Conservation (phyloP, 2,113 vertebrate genomes). For the Chelonoidis abingdonii region DNA sequence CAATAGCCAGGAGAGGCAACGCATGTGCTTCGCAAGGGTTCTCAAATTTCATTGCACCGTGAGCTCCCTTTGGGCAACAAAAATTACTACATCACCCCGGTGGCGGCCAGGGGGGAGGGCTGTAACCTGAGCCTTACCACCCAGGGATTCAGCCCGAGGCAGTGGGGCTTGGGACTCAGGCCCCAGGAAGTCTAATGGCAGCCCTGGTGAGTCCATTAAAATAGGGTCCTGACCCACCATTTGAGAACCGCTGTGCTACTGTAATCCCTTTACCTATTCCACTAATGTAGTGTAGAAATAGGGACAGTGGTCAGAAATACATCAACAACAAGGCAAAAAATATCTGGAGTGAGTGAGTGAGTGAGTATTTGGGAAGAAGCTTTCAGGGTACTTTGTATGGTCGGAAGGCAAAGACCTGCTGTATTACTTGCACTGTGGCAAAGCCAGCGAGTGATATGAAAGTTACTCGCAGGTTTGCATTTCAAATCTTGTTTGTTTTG, state of each 20-base stretch:
- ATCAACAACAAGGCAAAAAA: neutral
- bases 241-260: neutral
- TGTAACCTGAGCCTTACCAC: too few species aligned
- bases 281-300: accelerated
- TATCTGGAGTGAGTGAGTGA: neutral
- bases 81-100: too few species aligned
- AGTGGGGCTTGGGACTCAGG: too few species aligned
- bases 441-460: neutral
- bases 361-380: neutral
- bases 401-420: neutral
- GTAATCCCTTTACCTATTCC: neutral
- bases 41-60: too few species aligned
- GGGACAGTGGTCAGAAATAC: neutral
- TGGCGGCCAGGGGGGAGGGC: too few species aligned
- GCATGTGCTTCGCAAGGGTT: accelerated
- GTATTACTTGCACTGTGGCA: neutral
- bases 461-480: neutral
- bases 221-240: too few species aligned
- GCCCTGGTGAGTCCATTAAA: too few species aligned
- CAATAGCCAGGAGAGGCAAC: accelerated
- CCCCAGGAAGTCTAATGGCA: too few species aligned
- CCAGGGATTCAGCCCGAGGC: too few species aligned
- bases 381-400: neutral
- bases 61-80: too few species aligned
- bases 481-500: neutral